A percentile compares a stretch with the other conserved stretches of the same genome.
Conservation (phyloP, 2,113 vertebrate genomes). For the Mobula birostris region DNA sequence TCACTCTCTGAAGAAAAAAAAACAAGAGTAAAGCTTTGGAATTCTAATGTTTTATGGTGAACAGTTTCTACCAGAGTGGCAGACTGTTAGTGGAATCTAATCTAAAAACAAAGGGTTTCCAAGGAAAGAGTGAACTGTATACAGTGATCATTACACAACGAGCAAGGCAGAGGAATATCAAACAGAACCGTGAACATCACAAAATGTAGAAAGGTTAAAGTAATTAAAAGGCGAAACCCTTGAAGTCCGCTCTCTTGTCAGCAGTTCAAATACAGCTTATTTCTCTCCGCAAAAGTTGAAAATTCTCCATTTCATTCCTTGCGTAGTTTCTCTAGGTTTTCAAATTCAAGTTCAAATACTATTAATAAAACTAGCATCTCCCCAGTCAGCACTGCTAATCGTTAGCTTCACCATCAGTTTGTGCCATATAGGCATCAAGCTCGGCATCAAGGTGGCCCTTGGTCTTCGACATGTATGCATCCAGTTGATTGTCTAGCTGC, state of each 20-base stretch:
- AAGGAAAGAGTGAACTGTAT: conserved; percentile 33
- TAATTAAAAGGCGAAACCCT: conserved; percentile 20
- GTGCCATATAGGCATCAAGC: conserved; percentile 96
- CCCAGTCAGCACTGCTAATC: conserved; percentile 59
- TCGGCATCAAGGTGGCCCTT: conserved; percentile 94
- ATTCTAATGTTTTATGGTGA: conserved; percentile 26
- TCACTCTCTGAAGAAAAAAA: neutral
- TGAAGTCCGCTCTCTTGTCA: neutral
- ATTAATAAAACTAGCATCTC: neutral
- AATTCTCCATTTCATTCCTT: neutral
- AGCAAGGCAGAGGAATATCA: conserved; percentile 8
- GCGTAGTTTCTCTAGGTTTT: neutral
- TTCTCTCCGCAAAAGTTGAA: neutral
- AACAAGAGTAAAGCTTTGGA: neutral
- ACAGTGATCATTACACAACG: conserved; percentile 2
- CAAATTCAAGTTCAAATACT: conserved; percentile 21
- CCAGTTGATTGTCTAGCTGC: conserved; percentile 92
- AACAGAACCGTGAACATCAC: conserved; percentile 16
- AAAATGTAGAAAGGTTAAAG: conserved; percentile 26
- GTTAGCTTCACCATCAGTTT: conserved; percentile 80
- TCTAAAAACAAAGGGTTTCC: conserved; percentile 9
- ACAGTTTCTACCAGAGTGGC: neutral
- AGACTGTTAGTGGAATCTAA: neutral
- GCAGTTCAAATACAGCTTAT: conserved; percentile 27
- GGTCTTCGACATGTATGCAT: conserved; percentile 97